Base-by-base conservation (phyloP, 2,888 invertebrate genomes). In the Cheilosia scutellata region DNA sequence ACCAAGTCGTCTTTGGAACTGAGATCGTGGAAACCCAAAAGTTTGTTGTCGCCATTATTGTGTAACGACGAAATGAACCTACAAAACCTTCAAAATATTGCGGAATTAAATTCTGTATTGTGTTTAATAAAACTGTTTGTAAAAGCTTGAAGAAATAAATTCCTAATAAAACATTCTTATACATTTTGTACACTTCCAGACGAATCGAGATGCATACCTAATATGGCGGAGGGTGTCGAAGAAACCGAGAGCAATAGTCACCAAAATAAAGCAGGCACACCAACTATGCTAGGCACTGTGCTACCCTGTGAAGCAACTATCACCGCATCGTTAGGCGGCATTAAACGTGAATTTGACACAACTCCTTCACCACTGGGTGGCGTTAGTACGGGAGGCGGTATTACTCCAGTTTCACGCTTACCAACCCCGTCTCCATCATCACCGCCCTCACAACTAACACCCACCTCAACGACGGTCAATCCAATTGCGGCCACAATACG, bases 181-280 rank as follows among this genome's bases (percentile, higher is more conserved):
- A 13, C 13, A 9, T 44, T 57, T 51, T 40, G 1, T n/a, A n/a
- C 42, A 51, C 2, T 75, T 80, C 4, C 44, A 95, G 95, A 95
- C 93, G 93, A 94, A 91, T 93, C 94, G 93, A 94, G 94, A 95
- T 95, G 94, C 93, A 93, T 93, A 94, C 94, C 94, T 95, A 95
- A 95, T 94, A 95, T 95, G 95, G 95, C 95, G 93, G 95, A 95
- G 94, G 96, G 96, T 93, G 94, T 93, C 90, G 94, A 94, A 91
- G 92, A 92, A 89, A 94, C 95, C 91, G 90, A 89, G 65, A 89
- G 87, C 75, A 88, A 79, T 75, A 88, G 87, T 84, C 89, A 87
- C 82, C 88, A 87, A 87, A 88, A 88, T 83, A 88, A 89, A 89
- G 88, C 90, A 88, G 89, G 89, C 58, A 89, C 88, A 71, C 89